Evolutionary conservation across 1,140 invertebrate genomes (phyloP).

Genomic region (Babylonia areolata): DNA sequence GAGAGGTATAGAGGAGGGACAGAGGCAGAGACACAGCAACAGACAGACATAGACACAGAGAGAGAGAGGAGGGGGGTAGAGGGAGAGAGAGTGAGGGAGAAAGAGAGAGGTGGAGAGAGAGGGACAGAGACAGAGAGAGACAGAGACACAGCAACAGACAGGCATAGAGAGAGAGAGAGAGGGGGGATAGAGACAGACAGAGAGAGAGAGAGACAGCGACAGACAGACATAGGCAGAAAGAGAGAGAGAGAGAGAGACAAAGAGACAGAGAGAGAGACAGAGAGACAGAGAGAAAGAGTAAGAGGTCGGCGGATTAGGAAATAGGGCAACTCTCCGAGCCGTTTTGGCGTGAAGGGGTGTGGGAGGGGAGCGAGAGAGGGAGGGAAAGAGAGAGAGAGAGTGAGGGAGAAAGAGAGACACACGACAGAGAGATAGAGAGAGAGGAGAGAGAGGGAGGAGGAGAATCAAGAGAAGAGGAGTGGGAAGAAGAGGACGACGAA

Average conservation of each 20-base stretch:
- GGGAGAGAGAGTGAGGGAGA: background rate
- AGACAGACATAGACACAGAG: conserved; percentile 28
- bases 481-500: background rate
- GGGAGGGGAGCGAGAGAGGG: background rate
- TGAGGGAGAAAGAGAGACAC: background rate
- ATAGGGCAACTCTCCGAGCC: too few relatives aligned
- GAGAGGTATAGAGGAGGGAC: background rate
- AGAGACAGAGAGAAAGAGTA: too few relatives aligned
- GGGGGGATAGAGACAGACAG: too few relatives aligned
- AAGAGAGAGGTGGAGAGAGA: background rate
- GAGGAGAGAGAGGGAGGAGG: background rate
- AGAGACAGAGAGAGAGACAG: conserved; percentile 24
- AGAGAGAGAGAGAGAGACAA: too few relatives aligned
- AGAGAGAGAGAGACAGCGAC: too few relatives aligned
- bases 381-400: conserved; percentile 4
- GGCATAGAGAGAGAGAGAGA: too few relatives aligned
- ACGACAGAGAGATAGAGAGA: background rate
- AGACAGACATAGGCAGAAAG: conserved; percentile 19
- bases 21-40: conserved; percentile 20
- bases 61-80: background rate
- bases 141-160: too few relatives aligned
- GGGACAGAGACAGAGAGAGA: background rate
- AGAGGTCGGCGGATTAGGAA: too few relatives aligned
- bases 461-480: background rate
- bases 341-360: too few relatives aligned